These are phyloP conservation scores for Hymenochirus boettgeri DNA, from an alignment of 2,113 vertebrate species.

Conservation along the genomic window DNA sequence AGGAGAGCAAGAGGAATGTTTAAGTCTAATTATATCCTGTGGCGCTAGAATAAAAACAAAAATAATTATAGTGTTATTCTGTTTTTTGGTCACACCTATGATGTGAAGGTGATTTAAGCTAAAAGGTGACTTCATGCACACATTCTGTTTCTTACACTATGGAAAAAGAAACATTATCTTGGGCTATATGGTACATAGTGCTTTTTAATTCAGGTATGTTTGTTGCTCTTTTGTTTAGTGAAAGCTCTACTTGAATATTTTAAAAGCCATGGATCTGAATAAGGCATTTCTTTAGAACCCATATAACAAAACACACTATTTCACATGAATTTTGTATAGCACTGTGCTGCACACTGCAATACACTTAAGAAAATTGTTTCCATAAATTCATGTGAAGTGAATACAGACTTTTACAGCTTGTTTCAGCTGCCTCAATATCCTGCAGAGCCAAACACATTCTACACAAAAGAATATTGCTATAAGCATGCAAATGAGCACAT, in stretches of 20 bases:
- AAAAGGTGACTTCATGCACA: too few relatives aligned
- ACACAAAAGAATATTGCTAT: constrained; percentile 11
- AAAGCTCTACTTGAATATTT: constrained; percentile 39
- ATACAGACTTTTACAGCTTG: constrained; percentile 26
- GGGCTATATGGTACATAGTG: constrained; percentile 4
- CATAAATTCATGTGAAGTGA: constrained; percentile 20
- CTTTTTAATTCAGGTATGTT: constrained; percentile 9
- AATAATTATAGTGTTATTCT: too few relatives aligned
- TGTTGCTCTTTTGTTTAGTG: constrained; percentile 7
- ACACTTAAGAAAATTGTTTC: constrained; percentile 19
- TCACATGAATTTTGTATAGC: constrained; percentile 16
- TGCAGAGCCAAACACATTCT: constrained; percentile 9
- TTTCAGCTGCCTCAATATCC: constrained; percentile 19
- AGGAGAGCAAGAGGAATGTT: too few relatives aligned
- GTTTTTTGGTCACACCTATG: too few relatives aligned
- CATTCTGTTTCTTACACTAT: too few relatives aligned
- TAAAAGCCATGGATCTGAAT: constrained; percentile 39
- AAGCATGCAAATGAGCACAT: constrained; percentile 23
- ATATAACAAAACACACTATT: constrained; percentile 6
- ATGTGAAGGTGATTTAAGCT: too few relatives aligned
- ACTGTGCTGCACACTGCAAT: constrained; percentile 10
- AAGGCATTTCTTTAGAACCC: constrained; percentile 40
- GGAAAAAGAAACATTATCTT: constrained; percentile 45
- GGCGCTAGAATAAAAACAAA: too few relatives aligned
- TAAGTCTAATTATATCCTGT: too few relatives aligned